These are phyloP conservation scores for Mystacornis crossleyi DNA, from an alignment of 2,113 vertebrate species.

Conservation along the genomic window DNA sequence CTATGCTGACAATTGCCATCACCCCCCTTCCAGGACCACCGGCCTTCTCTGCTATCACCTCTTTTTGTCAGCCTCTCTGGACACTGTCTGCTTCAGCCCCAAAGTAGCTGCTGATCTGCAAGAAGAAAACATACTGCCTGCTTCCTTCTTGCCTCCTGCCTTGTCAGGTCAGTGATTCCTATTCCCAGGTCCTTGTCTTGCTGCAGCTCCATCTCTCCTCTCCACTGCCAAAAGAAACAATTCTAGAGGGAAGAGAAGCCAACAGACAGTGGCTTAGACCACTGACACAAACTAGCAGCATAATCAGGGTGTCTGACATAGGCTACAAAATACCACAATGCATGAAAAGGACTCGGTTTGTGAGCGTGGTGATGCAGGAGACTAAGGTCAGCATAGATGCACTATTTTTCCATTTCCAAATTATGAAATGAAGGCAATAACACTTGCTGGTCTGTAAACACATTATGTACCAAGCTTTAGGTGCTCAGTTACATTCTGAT, in stretches of 20 bases:
- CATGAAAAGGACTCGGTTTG: not conserved
- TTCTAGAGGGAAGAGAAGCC: not conserved
- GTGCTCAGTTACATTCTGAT: not conserved
- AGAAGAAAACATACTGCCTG: not conserved
- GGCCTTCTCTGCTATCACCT: not conserved
- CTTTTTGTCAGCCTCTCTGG: not conserved
- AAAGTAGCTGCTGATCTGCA: not conserved
- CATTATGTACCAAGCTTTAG: not conserved
- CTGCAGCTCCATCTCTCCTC: not conserved
- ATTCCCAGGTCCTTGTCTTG: not conserved
- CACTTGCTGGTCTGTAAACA: not conserved
- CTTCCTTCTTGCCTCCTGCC: not conserved
- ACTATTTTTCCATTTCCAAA: not conserved
- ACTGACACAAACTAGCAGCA: not conserved
- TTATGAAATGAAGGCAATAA: not conserved
- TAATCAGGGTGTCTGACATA: not conserved
- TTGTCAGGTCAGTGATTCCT: not conserved
- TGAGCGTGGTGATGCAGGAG: not conserved
- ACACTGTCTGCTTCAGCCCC: not conserved
- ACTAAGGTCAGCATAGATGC: not conserved
- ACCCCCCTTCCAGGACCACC: not conserved
- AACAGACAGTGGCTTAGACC: not conserved
- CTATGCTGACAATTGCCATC: not conserved
- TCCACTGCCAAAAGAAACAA: not conserved
- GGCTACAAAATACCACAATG: not conserved